Evolutionary conservation across 2,888 invertebrate genomes (phyloP).

Genomic region (Cheilosia vulpina): DNA sequence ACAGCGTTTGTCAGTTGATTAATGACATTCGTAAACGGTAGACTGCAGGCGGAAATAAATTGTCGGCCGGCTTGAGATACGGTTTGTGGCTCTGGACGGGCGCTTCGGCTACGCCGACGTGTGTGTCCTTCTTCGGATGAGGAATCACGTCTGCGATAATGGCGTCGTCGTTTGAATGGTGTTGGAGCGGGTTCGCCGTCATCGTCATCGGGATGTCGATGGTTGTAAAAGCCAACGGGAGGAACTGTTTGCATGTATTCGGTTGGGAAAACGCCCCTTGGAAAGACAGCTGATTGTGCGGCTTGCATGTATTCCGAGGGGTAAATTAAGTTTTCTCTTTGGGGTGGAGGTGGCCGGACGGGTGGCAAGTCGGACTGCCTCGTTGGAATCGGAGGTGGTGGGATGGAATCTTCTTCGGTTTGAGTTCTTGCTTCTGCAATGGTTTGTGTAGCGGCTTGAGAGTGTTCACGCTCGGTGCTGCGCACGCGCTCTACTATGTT

Average conservation of each 20-base stretch:
- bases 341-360: conserved; percentile 62
- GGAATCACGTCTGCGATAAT: conserved; percentile 84
- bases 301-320: conserved; percentile 39
- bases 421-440: conserved; percentile 80
- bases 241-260: conserved; percentile 85
- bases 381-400: conserved; percentile 77
- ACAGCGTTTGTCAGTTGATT: conserved; percentile 88
- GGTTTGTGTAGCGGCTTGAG: conserved; percentile 73
- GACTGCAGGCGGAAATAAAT: conserved; percentile 88
- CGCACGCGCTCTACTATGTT: conserved; percentile 86
- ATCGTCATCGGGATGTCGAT: conserved; percentile 82
- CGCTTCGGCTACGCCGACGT: conserved; percentile 82
- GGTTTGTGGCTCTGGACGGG: conserved; percentile 86
- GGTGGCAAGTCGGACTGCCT: conserved; percentile 65
- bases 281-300: conserved; percentile 16
- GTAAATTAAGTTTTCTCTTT: conserved; percentile 28
- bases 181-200: conserved; percentile 82
- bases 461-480: conserved; percentile 74
- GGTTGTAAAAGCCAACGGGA: conserved; percentile 84
- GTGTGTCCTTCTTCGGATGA: conserved; percentile 85
- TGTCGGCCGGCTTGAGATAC: conserved; percentile 89
- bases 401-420: conserved; percentile 74
- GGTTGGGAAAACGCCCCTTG: conserved; percentile 82
- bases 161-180: conserved; percentile 85
- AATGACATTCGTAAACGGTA: conserved; percentile 87